Percentiles rank a stretch among this genome's conserved stretches.
Evolutionary conservation across 2,113 vertebrate genomes (phyloP).

Genomic region (Pygoscelis adeliae): DNA sequence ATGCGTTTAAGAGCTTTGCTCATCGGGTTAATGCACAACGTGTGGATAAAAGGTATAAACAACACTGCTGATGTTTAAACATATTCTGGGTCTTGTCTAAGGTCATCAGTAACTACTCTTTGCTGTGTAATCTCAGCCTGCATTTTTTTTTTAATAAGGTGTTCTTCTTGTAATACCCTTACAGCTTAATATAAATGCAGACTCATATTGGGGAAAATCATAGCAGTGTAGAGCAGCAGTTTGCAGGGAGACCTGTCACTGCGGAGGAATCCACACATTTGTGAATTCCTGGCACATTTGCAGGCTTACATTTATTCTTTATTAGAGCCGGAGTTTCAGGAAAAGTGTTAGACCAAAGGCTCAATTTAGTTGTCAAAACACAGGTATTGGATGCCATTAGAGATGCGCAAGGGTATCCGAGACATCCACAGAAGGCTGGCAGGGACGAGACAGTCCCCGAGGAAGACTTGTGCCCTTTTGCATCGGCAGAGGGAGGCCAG

Average conservation of each 20-base stretch:
- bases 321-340: neutral
- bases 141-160: neutral
- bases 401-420: neutral
- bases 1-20: neutral
- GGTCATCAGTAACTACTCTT: neutral
- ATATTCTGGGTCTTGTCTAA: neutral
- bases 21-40: neutral
- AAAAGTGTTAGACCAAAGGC: neutral
- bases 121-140: neutral
- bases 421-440: neutral
- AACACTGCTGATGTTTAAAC: neutral
- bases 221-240: neutral
- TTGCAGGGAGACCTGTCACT: neutral
- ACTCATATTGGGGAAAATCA: neutral
- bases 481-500: neutral
- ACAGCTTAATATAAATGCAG: neutral
- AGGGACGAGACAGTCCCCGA: neutral
- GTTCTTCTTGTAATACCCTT: neutral
- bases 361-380: neutral
- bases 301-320: neutral
- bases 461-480: neutral
- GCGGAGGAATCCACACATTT: neutral
- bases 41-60: neutral
- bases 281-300: neutral
- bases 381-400: neutral